Percentiles rank a stretch among this genome's conserved stretches.
These are phyloP conservation scores for Petrolisthes manimaculis DNA, from an alignment of 2,888 invertebrate species.

Conservation along the genomic window DNA sequence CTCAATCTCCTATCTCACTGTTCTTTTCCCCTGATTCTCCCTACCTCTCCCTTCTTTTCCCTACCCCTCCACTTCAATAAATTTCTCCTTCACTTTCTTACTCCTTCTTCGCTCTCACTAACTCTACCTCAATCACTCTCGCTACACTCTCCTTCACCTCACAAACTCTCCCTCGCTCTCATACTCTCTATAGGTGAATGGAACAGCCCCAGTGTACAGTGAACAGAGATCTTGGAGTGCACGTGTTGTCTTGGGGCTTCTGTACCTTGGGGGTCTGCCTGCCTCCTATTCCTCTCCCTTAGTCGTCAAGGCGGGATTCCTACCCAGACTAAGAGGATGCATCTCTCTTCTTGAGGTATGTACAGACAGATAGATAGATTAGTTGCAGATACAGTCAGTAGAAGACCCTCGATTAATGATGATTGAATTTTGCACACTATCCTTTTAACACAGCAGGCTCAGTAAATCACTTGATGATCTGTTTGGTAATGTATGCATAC, in stretches of 20 bases:
- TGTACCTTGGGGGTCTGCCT: conserved; percentile 63
- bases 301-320: conserved; percentile 64
- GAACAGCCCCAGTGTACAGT: conserved; percentile 62
- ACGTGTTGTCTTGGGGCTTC: conserved; percentile 36
- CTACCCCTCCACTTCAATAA: no score
- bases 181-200: conserved; percentile 51
- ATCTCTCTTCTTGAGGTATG: conserved; percentile 62
- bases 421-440: no score
- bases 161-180: background rate
- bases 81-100: no score
- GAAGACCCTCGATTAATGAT: no score
- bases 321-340: conserved; percentile 63
- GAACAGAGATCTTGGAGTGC: conserved; percentile 59
- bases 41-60: no score
- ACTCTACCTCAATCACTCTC: background rate
- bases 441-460: background rate
- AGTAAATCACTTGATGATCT: background rate
- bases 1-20: no score
- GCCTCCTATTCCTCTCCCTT: conserved; percentile 55
- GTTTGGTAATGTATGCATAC: background rate
- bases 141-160: background rate
- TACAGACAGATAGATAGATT: background rate
- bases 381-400: background rate
- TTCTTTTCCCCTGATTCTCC: no score
- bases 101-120: background rate